Base-by-base conservation (phyloP, 2,888 invertebrate genomes). In the Teinopalpus imperialis region DNA sequence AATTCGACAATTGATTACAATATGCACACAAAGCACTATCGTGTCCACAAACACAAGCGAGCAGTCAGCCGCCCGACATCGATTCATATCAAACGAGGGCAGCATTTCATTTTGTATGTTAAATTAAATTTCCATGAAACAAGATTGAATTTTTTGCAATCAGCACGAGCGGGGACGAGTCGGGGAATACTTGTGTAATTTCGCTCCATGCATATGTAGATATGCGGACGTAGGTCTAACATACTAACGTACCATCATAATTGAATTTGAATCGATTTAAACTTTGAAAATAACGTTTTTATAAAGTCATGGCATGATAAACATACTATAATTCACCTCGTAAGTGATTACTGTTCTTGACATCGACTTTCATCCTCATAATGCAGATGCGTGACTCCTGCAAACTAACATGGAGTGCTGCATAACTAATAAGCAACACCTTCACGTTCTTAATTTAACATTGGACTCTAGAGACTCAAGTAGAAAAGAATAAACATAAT, bases 71-170 rank as follows among this genome's bases (percentile, higher is more conserved):
- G 66, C 69, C 71, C 76, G 69, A 66, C 79, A 69, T 74, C 86
- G 83, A 81, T 86, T 85, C 86, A 88, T 88, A 87, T 81, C 81
- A 78, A 73, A 62, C 80, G 78, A 73, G 72, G 65, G 78, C 67
- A 61, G 83, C 85, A 81, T 83, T 86, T 86, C 87, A 87, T 87
- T 88, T 86, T 77, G 82, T 77, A 86, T 85, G 87, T 86, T 86
- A 87, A 88, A 88, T 88, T 86, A 87, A 88, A 88, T 88, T 86
- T 88, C 81, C 80, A 86, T 86, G 86, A 81, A 87, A 88, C 87
- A 85, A 82, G 81, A 87, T 87, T 86, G 86, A 86, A 87, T 86
- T 88, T 88, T 87, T 86, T 81, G 85, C 87, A 88, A 88, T 87
- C 87, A 88, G 73, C 78, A 74, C 74, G 69, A 66, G 66, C 65